Evolutionary conservation across 2,113 vertebrate genomes (phyloP), one percentile per base, ranked within the genome.

Genomic region (Sturnus vulgaris): DNA sequence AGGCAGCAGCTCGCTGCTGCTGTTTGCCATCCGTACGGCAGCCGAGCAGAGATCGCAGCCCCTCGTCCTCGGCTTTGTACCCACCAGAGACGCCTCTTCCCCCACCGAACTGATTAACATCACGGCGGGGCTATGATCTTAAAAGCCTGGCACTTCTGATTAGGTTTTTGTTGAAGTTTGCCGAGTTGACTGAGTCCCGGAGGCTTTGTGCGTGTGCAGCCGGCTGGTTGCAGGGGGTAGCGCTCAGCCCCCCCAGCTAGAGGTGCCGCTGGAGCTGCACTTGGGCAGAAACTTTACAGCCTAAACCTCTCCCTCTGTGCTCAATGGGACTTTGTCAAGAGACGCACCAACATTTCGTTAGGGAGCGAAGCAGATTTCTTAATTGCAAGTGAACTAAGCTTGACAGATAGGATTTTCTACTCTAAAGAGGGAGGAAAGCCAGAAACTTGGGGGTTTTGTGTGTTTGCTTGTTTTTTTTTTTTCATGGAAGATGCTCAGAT

Each of bases 121-220:
- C 95, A 91, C 56, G 80, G 71, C 82, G 19, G 88, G 92, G 90
- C 96, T 94, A 72, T 92, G 95, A 90, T 95, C 97, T 95, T 97
- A 90, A 97, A 94, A 96, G 95, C 85, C 96, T 96, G 91, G 92
- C 81, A 59, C 47, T 47, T 80, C 59, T 42, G 65, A 60, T 64
- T 35, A 69, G 90, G 79, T 47, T 97, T 88, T 59, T 68, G 82
- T 84, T 90, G 94, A 89, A 96, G 91, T 93, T 37, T 60, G 87
- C 23, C 4, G 91, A 75, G 82, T 30, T 88, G 66, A 91, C 35
- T 7, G 18, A 23, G 89, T 23, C 79, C 39, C 35, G 7, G 63
- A 39, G 86, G 90, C 82, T 97, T 95, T 89, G 86, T 93, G 86
- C 23, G 1, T 87, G 42, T 75, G 89, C 88, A 79, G 88, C 25